Evolutionary conservation across 1,140 invertebrate species (phyloP).

Genomic region (Forficula auricularia): DNA sequence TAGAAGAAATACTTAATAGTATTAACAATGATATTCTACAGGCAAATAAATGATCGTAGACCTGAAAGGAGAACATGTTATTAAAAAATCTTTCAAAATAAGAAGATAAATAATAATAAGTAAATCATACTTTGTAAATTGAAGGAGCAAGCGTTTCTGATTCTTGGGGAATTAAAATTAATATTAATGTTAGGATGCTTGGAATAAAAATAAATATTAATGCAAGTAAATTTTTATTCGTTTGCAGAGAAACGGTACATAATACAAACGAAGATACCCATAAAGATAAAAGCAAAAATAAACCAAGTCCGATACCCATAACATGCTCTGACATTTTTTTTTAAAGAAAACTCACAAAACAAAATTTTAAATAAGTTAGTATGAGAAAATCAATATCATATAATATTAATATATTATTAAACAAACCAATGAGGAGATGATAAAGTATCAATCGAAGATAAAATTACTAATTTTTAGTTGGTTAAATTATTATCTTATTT

Average conservation of each 20-base stretch:
- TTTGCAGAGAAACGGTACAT: constrained; percentile 33
- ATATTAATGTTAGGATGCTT: too few relatives aligned
- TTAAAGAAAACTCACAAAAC: too few relatives aligned
- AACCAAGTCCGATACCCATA: constrained; percentile 33
- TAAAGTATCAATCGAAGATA: too few relatives aligned
- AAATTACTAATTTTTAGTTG: too few relatives aligned
- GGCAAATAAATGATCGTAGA: constrained; percentile 35
- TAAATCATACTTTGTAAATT: constrained; percentile 1
- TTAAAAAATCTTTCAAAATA: constrained; percentile 4
- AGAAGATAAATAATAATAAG: constrained; percentile 1
- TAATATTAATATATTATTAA: too few relatives aligned
- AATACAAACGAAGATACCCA: constrained; percentile 33
- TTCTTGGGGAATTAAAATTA: constrained; percentile 15
- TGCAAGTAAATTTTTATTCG: constrained; percentile 34
- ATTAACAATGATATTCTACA: constrained; percentile 31
- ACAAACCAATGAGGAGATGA: too few relatives aligned
- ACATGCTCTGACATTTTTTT: constrained; percentile 28
- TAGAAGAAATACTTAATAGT: constrained; percentile 27
- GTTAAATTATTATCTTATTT: too few relatives aligned
- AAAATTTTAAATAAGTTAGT: too few relatives aligned
- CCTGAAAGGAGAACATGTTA: constrained; percentile 22
- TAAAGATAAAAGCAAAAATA: constrained; percentile 34
- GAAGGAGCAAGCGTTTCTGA: constrained; percentile 18
- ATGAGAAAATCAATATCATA: too few relatives aligned
- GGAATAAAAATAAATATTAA: constrained; percentile 33